Conservation (phyloP, 2,888 invertebrate species). For the Urechis unicinctus region DNA sequence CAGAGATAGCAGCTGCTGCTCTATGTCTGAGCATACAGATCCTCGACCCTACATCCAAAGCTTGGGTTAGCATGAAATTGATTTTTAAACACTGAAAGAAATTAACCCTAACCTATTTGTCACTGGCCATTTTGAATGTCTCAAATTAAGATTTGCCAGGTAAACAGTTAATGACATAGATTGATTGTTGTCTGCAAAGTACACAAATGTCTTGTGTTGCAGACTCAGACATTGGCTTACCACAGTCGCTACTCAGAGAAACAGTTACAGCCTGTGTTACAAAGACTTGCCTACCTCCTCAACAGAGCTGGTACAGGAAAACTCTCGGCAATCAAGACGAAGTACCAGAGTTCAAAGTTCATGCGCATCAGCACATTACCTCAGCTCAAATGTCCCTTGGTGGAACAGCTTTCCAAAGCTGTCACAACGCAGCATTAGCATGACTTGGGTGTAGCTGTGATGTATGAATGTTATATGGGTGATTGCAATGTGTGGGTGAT, state of each 20-base stretch:
- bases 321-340: conserved; percentile 45
- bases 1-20: conserved; percentile 75
- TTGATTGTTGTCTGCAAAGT: too few relatives aligned
- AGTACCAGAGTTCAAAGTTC: conserved; percentile 51
- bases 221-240: conserved; percentile 67
- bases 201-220: too few relatives aligned
- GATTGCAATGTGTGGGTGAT: too few relatives aligned
- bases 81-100: background rate
- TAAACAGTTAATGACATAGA: too few relatives aligned
- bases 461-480: too few relatives aligned
- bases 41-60: conserved; percentile 29
- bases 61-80: too few relatives aligned
- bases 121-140: background rate
- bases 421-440: too few relatives aligned
- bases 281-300: conserved; percentile 65
- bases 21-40: conserved; percentile 65
- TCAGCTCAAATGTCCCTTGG: conserved; percentile 7
- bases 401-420: background rate
- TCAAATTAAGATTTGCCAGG: too few relatives aligned
- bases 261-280: conserved; percentile 65
- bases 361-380: conserved; percentile 26
- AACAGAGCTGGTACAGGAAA: conserved; percentile 65
- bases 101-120: background rate
- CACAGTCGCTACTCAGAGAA: conserved; percentile 70
- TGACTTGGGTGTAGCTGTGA: too few relatives aligned